These are phyloP conservation scores for Pseudeuparius sepicola DNA, from an alignment of 2,888 invertebrate genomes.

Conservation along the genomic window DNA sequence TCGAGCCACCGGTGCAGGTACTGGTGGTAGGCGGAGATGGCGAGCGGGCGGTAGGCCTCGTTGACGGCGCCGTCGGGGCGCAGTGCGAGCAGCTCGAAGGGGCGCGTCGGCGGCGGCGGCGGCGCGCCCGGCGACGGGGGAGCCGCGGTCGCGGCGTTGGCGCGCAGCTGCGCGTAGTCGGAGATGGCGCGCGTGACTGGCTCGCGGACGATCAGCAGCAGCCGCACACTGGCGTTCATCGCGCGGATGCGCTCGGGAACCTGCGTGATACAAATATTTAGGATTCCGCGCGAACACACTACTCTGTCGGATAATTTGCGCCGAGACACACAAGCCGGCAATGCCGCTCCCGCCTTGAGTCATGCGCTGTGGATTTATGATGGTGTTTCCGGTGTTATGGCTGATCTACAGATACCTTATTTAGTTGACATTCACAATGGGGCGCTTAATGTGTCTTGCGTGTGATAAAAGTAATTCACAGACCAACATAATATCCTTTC, in stretches of 20 bases:
- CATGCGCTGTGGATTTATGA: no score
- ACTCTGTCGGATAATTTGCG: no score
- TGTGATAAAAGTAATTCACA: no score
- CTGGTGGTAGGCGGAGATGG: slow-evolving; percentile 84
- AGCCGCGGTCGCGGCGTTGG: slow-evolving; percentile 69
- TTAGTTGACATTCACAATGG: no score
- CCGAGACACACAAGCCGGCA: no score
- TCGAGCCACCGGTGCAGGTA: slow-evolving; percentile 87
- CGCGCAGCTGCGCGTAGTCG: slow-evolving; percentile 89
- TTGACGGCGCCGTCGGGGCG: slow-evolving; percentile 75
- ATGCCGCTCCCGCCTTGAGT: no score
- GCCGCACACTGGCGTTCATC: slow-evolving; percentile 87
- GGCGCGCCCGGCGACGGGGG: slow-evolving; percentile 55
- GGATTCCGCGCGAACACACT: no score
- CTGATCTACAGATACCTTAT: no score
- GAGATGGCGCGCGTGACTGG: slow-evolving; percentile 94
- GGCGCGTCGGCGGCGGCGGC: slow-evolving; percentile 38
- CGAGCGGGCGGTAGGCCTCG: slow-evolving; percentile 70
- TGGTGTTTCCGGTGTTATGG: no score
- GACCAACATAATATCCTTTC: no score
- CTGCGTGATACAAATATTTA: slow-evolving; percentile 36
- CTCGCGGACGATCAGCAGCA: slow-evolving; percentile 89
- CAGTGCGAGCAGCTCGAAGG: slow-evolving; percentile 74
- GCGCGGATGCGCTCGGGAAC: slow-evolving; percentile 88
- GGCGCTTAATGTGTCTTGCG: no score